These are phyloP conservation scores for Eilema caniola DNA, from an alignment of 2,888 invertebrate genomes.

Conservation along the genomic window DNA sequence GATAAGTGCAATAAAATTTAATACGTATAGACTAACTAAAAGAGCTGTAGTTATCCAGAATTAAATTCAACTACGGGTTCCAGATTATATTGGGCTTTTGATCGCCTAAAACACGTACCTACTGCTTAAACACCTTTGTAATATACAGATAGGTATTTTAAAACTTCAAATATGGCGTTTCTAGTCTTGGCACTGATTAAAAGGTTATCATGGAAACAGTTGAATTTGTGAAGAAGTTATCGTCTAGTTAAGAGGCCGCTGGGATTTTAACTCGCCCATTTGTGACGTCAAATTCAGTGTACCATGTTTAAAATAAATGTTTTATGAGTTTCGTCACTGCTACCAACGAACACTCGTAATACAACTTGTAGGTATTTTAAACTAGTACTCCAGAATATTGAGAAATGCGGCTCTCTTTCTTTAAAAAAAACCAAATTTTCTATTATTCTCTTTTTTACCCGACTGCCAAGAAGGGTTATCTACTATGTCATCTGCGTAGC, in stretches of 20 bases:
- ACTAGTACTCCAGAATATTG: not conserved
- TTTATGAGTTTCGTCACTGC: conserved; percentile 1
- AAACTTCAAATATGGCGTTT: conserved; percentile 46
- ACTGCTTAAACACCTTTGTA: not conserved
- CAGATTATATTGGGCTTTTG: too few species aligned
- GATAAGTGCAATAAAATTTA: too few species aligned
- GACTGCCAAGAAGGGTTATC: too few species aligned
- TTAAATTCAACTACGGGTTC: too few species aligned
- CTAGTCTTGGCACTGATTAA: conserved; percentile 73
- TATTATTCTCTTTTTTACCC: not conserved
- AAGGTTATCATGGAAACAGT: conserved; percentile 76
- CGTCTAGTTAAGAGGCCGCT: conserved; percentile 65
- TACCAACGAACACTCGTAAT: not conserved
- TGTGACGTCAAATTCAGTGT: conserved; percentile 46
- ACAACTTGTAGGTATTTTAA: not conserved
- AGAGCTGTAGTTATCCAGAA: not conserved
- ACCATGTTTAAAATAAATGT: conserved; percentile 3
- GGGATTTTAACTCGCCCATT: conserved; percentile 46
- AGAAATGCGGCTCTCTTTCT: not conserved
- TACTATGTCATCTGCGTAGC: not conserved
- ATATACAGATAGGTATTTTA: conserved; percentile 23
- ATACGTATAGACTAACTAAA: too few species aligned
- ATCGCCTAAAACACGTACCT: too few species aligned
- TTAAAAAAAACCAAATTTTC: not conserved
- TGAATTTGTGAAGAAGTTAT: conserved; percentile 76